Base-by-base conservation (phyloP, 1,140 invertebrate genomes). In the Caenorhabditis briggsae region DNA sequence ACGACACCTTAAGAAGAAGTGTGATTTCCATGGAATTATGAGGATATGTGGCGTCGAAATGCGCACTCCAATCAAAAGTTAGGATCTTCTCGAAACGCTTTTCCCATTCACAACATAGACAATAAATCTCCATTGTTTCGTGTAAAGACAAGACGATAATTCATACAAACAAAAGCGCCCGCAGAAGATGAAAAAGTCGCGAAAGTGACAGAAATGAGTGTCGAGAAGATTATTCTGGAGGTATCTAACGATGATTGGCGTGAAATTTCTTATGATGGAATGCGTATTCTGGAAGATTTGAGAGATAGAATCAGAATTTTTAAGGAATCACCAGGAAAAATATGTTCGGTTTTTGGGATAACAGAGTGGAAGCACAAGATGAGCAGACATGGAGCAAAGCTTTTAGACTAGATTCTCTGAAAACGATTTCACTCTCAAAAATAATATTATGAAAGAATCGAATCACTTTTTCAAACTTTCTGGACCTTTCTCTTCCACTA, bases 151-250 rank as follows among this genome's bases (percentile, higher is more conserved):
- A 78, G 18, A 50, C 70, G 70, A 78, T 78, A 50, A 78, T 78
- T 78, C 70, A 78, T 50, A 78, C 70, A 78, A 78, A 78, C 70
- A 78, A 78, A 78, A 78, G 70, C 70, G 70, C 46, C 64, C 46
- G 46, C 46, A 53, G 59, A 61, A 61, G 50, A 53, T 14, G 50
- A 53, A 14, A 16, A 64, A 9, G 9, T 46, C 46, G 64, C 2
- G 70, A 78, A 78, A 78, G 43, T 78, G 70, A 78, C 70, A 43
- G 5, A 70, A 70, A 70, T 70, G 64, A 78, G 70, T 33, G 33
- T 33, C 33, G 33, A 53, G 50, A 53, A 53, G 70, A 78, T 50
- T 25, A 78, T 78, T 78, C 70, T 50, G 70, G 70, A 78, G 70
- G 70, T 50, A 78, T 16, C 16, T 5, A 20, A 43, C 11, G n/a